A percentile compares a stretch with the other conserved stretches of the same genome.
Evolutionary conservation across 2,113 vertebrate genomes (phyloP).

Genomic region (Hirundichthys speculiger): DNA sequence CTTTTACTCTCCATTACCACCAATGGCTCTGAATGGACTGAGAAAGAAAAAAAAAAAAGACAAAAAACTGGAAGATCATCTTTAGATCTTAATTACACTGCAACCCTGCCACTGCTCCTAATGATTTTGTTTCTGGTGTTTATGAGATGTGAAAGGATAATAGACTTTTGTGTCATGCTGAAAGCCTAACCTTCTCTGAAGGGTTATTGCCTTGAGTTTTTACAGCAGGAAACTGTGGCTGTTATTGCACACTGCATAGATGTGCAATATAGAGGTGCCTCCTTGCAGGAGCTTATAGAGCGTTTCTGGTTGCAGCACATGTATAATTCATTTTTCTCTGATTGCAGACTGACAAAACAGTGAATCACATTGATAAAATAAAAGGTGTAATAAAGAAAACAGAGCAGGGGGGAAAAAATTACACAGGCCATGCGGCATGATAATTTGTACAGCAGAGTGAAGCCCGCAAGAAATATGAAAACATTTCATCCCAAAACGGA

Average conservation of each 20-base stretch:
- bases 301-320: slow-evolving; percentile 7
- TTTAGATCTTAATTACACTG: no score
- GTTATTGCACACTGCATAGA: not conserved
- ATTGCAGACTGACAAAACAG: slow-evolving; percentile 25
- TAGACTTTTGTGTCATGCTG: no score
- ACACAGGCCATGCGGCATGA: slow-evolving; percentile 11
- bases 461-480: slow-evolving; percentile 22
- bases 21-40: not conserved
- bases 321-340: slow-evolving; percentile 17
- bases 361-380: slow-evolving; percentile 24
- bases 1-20: no score
- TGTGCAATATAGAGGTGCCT: not conserved
- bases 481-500: slow-evolving; percentile 30
- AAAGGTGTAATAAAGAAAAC: slow-evolving; percentile 16
- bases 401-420: not conserved
- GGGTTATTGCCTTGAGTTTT: not conserved
- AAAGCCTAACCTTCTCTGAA: no score
- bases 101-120: not conserved
- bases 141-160: not conserved
- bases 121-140: not conserved
- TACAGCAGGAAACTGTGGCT: not conserved
- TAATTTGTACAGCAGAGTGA: slow-evolving; percentile 36
- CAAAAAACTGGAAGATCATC: not conserved
- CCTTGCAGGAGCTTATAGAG: not conserved
- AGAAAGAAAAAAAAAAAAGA: not conserved